Conservation (phyloP, 2,888 invertebrate species). For the Calameuta idolon region DNA sequence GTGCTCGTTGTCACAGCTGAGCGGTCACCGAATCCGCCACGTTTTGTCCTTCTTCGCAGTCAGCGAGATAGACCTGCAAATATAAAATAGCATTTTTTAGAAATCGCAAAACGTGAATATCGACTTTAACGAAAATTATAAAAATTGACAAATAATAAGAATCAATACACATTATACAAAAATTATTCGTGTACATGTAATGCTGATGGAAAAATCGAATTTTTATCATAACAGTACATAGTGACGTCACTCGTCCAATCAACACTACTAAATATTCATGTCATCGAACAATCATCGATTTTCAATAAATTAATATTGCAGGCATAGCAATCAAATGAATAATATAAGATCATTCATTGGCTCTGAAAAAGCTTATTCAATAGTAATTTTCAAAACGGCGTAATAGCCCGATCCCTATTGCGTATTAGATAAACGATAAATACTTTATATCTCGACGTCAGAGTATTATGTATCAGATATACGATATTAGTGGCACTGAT, state of each 20-base stretch:
- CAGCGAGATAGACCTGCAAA: conserved; percentile 58
- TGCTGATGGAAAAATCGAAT: not conserved
- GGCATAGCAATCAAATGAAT: not conserved
- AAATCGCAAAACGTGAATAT: not conserved
- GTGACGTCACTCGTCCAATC: not conserved
- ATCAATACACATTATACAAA: not conserved
- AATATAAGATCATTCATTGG: not conserved
- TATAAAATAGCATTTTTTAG: not conserved
- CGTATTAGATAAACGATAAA: not conserved
- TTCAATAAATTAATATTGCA: not conserved
- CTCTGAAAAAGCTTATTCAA: not conserved
- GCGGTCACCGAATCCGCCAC: conserved; percentile 64
- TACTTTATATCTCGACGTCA: not conserved
- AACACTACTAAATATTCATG: not conserved
- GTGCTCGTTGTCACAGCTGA: conserved; percentile 52
- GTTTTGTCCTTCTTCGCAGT: conserved; percentile 55
- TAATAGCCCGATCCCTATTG: not conserved
- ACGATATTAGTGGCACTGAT: not conserved
- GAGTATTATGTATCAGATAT: not conserved
- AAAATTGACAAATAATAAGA: not conserved
- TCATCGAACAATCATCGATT: not conserved
- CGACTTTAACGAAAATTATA: not conserved
- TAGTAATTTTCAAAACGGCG: not conserved
- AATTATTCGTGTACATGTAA: not conserved
- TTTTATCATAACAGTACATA: not conserved